Percentiles rank a stretch among this genome's conserved stretches.
phyloP scores from a whole-genome alignment of 2,888 invertebrate genomes.

The Chrysopilus asiliformis region DNA sequence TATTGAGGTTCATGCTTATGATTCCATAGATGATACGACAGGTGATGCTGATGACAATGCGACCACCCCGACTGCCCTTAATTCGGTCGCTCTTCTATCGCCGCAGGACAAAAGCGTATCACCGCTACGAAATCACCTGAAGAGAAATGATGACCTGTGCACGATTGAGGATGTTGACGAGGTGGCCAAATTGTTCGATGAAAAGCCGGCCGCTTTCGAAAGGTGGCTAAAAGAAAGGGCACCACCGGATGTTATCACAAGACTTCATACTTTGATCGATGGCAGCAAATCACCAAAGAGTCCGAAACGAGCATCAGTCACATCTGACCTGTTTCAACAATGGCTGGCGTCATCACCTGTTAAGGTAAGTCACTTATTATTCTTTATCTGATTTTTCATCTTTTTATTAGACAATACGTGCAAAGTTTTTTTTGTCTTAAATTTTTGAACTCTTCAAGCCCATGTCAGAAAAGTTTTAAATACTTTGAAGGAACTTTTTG shows the following conservation, averaged over 20 bases:
- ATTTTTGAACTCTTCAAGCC: too few relatives aligned
- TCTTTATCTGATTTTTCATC: background rate
- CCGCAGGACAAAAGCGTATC: too few relatives aligned
- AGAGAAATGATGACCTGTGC: background rate
- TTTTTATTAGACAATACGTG: too few relatives aligned
- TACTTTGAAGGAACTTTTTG: too few relatives aligned
- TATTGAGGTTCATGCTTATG: too few relatives aligned
- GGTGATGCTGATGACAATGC: too few relatives aligned
- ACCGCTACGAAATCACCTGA: too few relatives aligned
- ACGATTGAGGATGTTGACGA: conserved; percentile 28
- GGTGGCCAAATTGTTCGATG: conserved; percentile 38
- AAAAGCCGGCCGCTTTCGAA: conserved; percentile 56
- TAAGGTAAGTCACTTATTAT: conserved; percentile 47
- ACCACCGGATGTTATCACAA: conserved; percentile 47
- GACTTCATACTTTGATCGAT: conserved; percentile 35
- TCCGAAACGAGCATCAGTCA: conserved; percentile 57
- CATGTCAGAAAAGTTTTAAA: too few relatives aligned
- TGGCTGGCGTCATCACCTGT: conserved; percentile 71
- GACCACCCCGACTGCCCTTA: too few relatives aligned
- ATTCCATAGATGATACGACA: too few relatives aligned
- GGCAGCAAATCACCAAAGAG: conserved; percentile 36
- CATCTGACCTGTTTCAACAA: conserved; percentile 71
- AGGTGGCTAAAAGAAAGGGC: conserved; percentile 68
- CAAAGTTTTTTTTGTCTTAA: too few relatives aligned
- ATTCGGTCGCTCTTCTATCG: too few relatives aligned